Base-by-base conservation (phyloP, 2,888 invertebrate genomes). In the Pachycephus smyrnensis region DNA sequence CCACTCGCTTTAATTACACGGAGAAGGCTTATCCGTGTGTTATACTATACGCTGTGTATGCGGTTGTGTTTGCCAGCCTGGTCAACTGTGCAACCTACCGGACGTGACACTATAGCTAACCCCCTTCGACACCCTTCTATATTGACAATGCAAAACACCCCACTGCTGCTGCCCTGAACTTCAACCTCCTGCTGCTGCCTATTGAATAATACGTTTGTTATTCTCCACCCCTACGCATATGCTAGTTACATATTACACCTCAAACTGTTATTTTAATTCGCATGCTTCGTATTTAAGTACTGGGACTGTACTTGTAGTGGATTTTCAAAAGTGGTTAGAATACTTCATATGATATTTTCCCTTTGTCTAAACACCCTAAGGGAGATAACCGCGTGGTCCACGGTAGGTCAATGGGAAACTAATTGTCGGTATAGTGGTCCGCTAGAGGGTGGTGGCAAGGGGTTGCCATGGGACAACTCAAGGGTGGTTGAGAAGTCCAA, bases 371-470 rank as follows among this genome's bases (percentile, higher is more conserved):
- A 9, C 55, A 23, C 55, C 55, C 55, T 55, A 55, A 55, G 55
- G 55, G 31, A 33, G 71, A 33, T 71, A 31, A 31, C 71, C 71
- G 71, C 83, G 83, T 80, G 84, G 83, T 85, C 55, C 55, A 23
- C 55, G 55, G 83, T 86, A 83, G 88, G 88, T 88, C 88, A 88
- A 89, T 88, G 84, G 87, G 87, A 86, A 87, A 88, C 86, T 89
- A 90, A 90, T 90, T 89, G 90, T 86, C 86, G 87, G 82, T 82
- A 84, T 55, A 55, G 55, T 73, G 77, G 83, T 85, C 82, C 82
- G 82, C 55, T 55, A 84, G 86, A 84, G 78, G 83, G 75, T 77
- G 73, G 74, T 73, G 36, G 77, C 71, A 79, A 83, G 82, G 78
- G 82, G 15, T 31, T 31, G 33, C 36, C 73, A 77, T 36, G 77